Evolutionary conservation across 1,140 invertebrate species (phyloP), one percentile per base, ranked within the genome.

Genomic region (Zaprionus inermis): DNA sequence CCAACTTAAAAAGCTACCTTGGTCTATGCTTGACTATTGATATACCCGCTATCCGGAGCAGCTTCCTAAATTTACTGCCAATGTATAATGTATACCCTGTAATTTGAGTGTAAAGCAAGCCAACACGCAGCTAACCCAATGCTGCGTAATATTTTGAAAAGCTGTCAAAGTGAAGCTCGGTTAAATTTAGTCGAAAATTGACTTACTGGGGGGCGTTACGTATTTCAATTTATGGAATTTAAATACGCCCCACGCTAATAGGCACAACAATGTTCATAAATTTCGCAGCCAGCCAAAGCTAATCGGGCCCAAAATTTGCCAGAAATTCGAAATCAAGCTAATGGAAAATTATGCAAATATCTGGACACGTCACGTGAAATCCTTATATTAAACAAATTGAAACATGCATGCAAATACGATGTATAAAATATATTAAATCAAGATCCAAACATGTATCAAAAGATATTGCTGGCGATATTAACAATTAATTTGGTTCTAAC

Each of bases 341-440:
- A 9, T n/a, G 54, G 18, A 18, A 75, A 79, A 86, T 69, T 81
- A 85, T 81, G 79, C 59, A 57, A 79, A 72, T 78, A n/a, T 76
- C 44, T 38, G 20, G 59, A 79, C 68, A 66, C 52, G 69, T 32
- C 38, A 41, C n/a, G 7, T n/a, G 2, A 2, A 44, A 16, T n/a
- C n/a, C n/a, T n/a, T n/a, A n/a, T n/a, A n/a, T n/a, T n/a, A n/a
- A n/a, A n/a, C n/a, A n/a, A n/a, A n/a, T n/a, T n/a, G n/a, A 44
- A 44, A 44, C 6, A 44, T 16, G 6, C n/a, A 16, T 32, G 1
- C n/a, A n/a, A n/a, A n/a, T n/a, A n/a, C n/a, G n/a, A n/a, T n/a
- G n/a, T n/a, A 32, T 32, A 32, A 32, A 9, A 32, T 32, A 32
- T 32, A 32, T 32, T n/a, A n/a, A n/a, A 32, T 32, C 16, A 41